Evolutionary conservation across 1,140 invertebrate species (phyloP), one percentile per base, ranked within the genome.

Genomic region (Caerostris extrusa): DNA sequence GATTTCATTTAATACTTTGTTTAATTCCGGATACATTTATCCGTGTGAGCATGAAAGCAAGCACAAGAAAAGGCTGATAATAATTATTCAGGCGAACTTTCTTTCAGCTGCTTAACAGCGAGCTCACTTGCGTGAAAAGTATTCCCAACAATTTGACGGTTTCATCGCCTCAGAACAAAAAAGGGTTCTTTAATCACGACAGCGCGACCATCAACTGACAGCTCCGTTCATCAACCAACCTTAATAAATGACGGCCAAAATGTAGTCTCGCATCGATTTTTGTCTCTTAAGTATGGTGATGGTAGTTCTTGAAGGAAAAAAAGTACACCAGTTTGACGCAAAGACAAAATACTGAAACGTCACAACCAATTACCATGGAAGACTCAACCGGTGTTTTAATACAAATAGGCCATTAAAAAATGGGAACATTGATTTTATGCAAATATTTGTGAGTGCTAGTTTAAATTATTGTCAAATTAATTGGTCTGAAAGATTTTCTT

Each of bases 61-160:
- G 12, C 71, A 12, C 19, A 64, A 64, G 2, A 12, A 12, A 77
- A 12, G 12, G 71, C 71, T 14, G 6, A 12, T 53, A 77, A 50
- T 57, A 83, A 83, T 83, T 83, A 83, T 17, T 83, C 55, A 56
- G 34, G 34, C 34, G 55, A 83, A 83, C 82, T 57, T 83, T 83
- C 56, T 64, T 88, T 88, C 86, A 61, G 3, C 34, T 55, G 50
- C n/a, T 88, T 50, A 77, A 34, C 57, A 34, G 58, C 17, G n/a
- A n/a, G 58, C 50, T 55, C 6, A 53, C 60, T 88, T 64, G 53
- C 4, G 86, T 64, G 53, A 88, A 88, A 88, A 88, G 86, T 88
- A 64, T 64, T 61, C 86, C 86, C 86, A 88, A 88, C 86, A 88
- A 88, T 88, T 88, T 88, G 86, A 88, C 58, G 86, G 86, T 88